phyloP scores from a whole-genome alignment of 2,797 vertebrate species.

The Liasis olivaceus region DNA sequence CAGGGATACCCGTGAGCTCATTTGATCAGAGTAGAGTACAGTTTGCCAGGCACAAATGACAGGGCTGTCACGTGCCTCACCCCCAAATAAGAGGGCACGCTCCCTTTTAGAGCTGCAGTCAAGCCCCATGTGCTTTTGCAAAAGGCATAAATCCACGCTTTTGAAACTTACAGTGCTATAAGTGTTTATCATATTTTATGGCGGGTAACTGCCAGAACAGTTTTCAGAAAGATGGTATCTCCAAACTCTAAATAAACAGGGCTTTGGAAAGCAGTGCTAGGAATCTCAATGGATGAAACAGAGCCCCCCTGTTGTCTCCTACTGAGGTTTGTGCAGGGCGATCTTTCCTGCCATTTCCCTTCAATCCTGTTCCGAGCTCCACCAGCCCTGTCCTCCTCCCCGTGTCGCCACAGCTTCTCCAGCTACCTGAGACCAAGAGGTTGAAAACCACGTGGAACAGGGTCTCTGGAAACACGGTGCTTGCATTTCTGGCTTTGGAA shows the following conservation, averaged over 20 bases:
- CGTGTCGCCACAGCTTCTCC: not conserved
- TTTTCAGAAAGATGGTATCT: not conserved
- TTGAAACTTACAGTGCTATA: not conserved
- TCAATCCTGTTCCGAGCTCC: not conserved
- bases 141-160: not conserved
- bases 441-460: slow-evolving; percentile 85
- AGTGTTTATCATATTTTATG: not conserved
- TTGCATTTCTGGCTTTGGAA: slow-evolving; percentile 73
- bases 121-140: not conserved
- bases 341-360: not conserved
- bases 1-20: not conserved
- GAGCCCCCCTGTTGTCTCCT: not conserved
- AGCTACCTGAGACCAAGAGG: slow-evolving; percentile 88
- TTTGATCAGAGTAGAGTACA: not conserved
- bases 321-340: not conserved
- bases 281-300: not conserved
- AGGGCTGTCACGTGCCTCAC: not conserved
- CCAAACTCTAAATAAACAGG: not conserved
- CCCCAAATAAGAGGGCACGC: not conserved
- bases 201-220: not conserved
- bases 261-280: not conserved
- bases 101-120: not conserved
- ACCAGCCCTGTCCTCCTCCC: not conserved
- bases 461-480: slow-evolving; percentile 82
- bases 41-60: not conserved